These are phyloP conservation scores for Digitonthophagus gazella DNA, from an alignment of 2,888 invertebrate species.

Conservation along the genomic window DNA sequence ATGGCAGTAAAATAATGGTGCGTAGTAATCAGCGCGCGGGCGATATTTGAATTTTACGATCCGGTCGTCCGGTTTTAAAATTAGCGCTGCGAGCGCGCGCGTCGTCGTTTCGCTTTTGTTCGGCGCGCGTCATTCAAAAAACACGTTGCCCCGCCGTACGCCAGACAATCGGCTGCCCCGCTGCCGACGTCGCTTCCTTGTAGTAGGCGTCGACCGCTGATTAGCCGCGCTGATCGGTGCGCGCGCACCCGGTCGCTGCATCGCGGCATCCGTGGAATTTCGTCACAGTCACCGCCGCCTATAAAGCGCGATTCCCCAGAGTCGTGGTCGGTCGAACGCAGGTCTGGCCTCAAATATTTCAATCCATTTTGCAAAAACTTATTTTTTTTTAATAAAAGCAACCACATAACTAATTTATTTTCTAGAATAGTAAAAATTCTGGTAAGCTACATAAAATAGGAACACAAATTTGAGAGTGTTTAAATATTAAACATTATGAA, in stretches of 20 bases:
- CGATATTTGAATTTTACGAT: neutral
- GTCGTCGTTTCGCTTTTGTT: constrained; percentile 6
- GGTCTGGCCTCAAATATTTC: neutral
- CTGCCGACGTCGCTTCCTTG: neutral
- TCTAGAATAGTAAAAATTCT: no score
- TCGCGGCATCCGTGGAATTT: constrained; percentile 50
- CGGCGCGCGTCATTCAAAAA: constrained; percentile 16
- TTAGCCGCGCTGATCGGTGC: constrained; percentile 23
- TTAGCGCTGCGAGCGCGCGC: constrained; percentile 3
- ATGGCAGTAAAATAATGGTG: constrained; percentile 8
- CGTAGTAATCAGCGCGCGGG: no score
- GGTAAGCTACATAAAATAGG: no score
- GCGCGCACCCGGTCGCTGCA: constrained; percentile 7
- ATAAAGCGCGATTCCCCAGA: constrained; percentile 6
- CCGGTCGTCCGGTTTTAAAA: constrained; percentile 1
- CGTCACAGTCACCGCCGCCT: constrained; percentile 50
- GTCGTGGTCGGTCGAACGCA: neutral
- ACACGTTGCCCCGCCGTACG: constrained; percentile 1
- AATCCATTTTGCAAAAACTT: neutral
- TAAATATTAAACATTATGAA: no score
- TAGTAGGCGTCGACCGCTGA: constrained; percentile 18
- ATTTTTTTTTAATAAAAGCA: neutral
- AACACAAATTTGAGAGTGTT: no score
- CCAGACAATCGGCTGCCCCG: neutral
- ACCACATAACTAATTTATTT: no score